phyloP scores from a whole-genome alignment of 2,888 invertebrate species.

The Pammene aurita region DNA sequence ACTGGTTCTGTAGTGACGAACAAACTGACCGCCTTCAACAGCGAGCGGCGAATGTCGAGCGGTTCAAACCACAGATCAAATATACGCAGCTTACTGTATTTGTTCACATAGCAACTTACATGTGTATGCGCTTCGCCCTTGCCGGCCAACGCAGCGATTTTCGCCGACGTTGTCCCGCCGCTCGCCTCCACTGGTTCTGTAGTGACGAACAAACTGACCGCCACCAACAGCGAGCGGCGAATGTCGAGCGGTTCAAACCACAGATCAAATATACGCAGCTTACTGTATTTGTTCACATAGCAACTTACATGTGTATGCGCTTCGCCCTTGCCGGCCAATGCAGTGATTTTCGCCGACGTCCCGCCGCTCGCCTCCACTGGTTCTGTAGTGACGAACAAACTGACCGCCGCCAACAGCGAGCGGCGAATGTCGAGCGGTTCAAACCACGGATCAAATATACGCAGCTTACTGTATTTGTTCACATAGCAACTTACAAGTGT shows the following conservation, averaged over 20 bases:
- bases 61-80: constrained; percentile 57
- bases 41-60: constrained; percentile 42
- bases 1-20: constrained; percentile 53
- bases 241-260: no score
- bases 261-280: no score
- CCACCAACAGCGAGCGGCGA: constrained; percentile 50
- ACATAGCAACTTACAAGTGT: background rate
- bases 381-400: constrained; percentile 57
- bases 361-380: constrained; percentile 51
- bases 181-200: constrained; percentile 54
- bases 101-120: background rate
- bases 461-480: constrained; percentile 54
- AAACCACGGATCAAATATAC: constrained; percentile 57
- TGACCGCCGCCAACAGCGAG: constrained; percentile 54
- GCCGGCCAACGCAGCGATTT: constrained; percentile 52
- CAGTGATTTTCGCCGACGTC: constrained; percentile 48
- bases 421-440: constrained; percentile 49
- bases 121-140: constrained; percentile 39
- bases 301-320: constrained; percentile 6
- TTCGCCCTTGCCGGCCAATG: constrained; percentile 51
- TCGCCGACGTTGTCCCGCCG: constrained; percentile 45
- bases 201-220: constrained; percentile 61
- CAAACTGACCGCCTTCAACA: constrained; percentile 58
- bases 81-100: background rate
- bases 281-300: no score